Evolutionary conservation across 2,113 vertebrate genomes (phyloP), one percentile per base, ranked within the genome.

Genomic region (Nesoenas mayeri): DNA sequence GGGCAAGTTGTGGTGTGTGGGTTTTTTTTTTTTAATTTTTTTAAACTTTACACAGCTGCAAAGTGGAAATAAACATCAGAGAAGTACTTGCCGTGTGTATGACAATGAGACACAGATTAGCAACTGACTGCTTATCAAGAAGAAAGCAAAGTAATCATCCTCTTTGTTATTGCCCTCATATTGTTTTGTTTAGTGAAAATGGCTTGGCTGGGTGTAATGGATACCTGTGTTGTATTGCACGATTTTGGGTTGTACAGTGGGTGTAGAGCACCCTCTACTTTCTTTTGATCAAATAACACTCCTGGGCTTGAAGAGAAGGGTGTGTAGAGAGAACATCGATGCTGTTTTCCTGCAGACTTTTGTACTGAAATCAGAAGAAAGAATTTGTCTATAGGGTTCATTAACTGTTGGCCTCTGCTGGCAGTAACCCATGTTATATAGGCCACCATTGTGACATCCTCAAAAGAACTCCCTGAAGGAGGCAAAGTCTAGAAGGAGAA

Each of bases 401-500:
- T 99, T 98, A 98, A 98, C 98, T 98, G 98, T 97, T 98, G 98
- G 98, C 98, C 98, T 98, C 98, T 98, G 96, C 98, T 98, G 98
- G 98, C 98, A 99, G 98, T 99, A 99, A 99, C 98, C 99, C 98
- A 98, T 99, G 99, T 99, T 99, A 98, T 98, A 98, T 98, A 99
- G 98, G 98, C 98, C 98, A 98, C 98, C 97, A 98, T 98, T 98
- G 98, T 98, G 98, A 98, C 98, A 98, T 98, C 98, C 98, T 99
- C 98, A 99, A 99, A 99, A 98, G 98, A 98, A 98, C 98, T 98
- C 98, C 98, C 98, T 81, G 89, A 98, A 98, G 98, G 98, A 99
- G 97, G 97, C 97, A 98, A 98, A 98, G 98, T 98, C 98, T 97
- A 98, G 98, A 98, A 98, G 98, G 97, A 98, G 97, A 98, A 98